These are phyloP conservation scores for Leucoraja erinaceus DNA, from an alignment of 2,113 vertebrate genomes.

Conservation along the genomic window DNA sequence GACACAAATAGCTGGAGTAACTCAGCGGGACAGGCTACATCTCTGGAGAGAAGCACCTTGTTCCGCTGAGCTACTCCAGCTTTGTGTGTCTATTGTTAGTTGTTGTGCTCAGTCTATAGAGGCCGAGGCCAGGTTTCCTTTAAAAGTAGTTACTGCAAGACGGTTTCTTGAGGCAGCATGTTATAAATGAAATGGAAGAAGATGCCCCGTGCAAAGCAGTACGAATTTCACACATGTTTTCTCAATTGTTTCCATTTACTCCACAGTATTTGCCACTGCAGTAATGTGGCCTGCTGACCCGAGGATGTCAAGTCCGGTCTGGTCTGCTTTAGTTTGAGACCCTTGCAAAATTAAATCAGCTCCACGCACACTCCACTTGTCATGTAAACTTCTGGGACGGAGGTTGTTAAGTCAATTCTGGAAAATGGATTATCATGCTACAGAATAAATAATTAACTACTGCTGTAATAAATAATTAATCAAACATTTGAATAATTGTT, in stretches of 20 bases:
- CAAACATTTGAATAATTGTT: conserved; percentile 91
- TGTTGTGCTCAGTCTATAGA: background rate
- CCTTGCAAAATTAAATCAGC: conserved; percentile 15
- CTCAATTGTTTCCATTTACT: background rate
- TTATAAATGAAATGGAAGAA: background rate
- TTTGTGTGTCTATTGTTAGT: too few relatives aligned
- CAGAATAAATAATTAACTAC: conserved; percentile 92
- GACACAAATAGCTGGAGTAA: too few relatives aligned
- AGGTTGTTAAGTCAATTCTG: conserved; percentile 41
- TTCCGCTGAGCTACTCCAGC: too few relatives aligned
- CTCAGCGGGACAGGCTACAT: too few relatives aligned
- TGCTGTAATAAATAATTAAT: conserved; percentile 96
- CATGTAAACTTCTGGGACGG: conserved; percentile 34
- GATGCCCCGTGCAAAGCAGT: background rate
- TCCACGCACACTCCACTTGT: conserved; percentile 11
- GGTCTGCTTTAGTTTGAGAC: conserved; percentile 1
- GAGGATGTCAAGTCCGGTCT: background rate
- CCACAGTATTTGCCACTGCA: background rate
- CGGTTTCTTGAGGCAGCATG: background rate
- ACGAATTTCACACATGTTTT: background rate
- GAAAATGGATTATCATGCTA: conserved; percentile 74
- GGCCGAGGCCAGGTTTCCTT: too few relatives aligned
- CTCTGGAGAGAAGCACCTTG: too few relatives aligned
- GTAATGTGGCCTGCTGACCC: background rate
- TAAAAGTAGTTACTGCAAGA: too few relatives aligned